These are phyloP conservation scores for Sternarchorhynchus goeldii DNA, from an alignment of 2,797 vertebrate genomes.

Conservation along the genomic window DNA sequence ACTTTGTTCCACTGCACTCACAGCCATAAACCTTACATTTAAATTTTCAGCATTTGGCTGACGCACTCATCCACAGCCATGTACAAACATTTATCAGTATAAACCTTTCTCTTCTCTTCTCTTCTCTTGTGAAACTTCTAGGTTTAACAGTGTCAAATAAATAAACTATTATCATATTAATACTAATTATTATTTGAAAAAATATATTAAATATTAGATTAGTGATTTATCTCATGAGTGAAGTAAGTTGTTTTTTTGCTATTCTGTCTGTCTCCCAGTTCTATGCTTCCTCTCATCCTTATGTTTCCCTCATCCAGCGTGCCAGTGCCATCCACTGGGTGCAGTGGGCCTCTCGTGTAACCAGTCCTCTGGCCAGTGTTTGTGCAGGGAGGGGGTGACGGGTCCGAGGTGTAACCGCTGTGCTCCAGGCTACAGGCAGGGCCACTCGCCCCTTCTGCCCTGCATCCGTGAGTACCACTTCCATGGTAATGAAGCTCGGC, in stretches of 20 bases:
- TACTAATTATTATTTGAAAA: too few species aligned
- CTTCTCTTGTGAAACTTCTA: too few species aligned
- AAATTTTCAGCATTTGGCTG: too few species aligned
- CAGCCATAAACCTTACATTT: too few species aligned
- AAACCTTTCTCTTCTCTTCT: too few species aligned
- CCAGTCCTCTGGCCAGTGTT: constrained; percentile 87
- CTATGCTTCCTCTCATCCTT: not conserved
- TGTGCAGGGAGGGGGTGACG: constrained; percentile 85
- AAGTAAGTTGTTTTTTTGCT: too few species aligned
- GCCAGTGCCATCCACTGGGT: constrained; percentile 87
- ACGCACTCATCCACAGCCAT: too few species aligned
- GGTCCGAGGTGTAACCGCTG: constrained; percentile 86
- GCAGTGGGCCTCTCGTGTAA: constrained; percentile 84
- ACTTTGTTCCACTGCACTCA: not conserved
- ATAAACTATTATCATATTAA: too few species aligned
- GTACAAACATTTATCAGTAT: too few species aligned
- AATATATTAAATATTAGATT: too few species aligned
- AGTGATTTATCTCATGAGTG: too few species aligned
- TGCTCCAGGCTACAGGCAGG: constrained; percentile 84
- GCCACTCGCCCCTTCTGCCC: constrained; percentile 80
- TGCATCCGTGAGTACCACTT: constrained; percentile 82
- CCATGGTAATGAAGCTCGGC: not conserved
- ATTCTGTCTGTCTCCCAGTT: not conserved
- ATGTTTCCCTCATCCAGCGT: constrained; percentile 68
- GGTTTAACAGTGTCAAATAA: too few species aligned